These are phyloP conservation scores for Zaprionus davidi DNA, from an alignment of 1,140 invertebrate species.

Conservation along the genomic window DNA sequence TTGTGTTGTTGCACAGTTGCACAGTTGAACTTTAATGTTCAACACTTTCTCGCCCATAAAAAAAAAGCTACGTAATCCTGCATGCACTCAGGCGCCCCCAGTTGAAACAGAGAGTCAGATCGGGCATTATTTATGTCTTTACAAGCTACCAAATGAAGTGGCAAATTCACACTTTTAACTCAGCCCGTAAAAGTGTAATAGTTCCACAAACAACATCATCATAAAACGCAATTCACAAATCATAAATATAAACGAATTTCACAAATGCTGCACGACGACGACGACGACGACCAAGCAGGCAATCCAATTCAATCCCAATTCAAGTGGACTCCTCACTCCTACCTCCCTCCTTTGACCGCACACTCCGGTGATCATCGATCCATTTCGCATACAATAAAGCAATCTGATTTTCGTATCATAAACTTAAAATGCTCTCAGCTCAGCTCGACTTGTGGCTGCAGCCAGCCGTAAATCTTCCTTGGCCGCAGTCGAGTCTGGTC, in stretches of 20 bases:
- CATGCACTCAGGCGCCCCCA: slow-evolving; percentile 26
- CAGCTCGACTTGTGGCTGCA: slow-evolving; percentile 27
- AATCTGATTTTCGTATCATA: slow-evolving; percentile 83
- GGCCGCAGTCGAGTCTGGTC: slow-evolving; percentile 11
- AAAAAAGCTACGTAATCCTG: slow-evolving; percentile 59
- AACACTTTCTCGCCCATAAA: slow-evolving; percentile 78
- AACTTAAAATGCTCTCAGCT: slow-evolving; percentile 70
- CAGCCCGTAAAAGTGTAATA: slow-evolving; percentile 73
- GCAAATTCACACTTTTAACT: slow-evolving; percentile 79
- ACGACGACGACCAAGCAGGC: background rate
- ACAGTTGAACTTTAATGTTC: slow-evolving; percentile 58
- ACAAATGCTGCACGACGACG: slow-evolving; percentile 37
- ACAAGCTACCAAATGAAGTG: slow-evolving; percentile 79
- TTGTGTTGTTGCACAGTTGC: slow-evolving; percentile 34
- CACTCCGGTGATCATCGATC: slow-evolving; percentile 61
- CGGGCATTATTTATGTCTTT: slow-evolving; percentile 72
- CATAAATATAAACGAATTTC: slow-evolving; percentile 80
- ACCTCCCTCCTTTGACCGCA: background rate
- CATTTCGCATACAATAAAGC: slow-evolving; percentile 82
- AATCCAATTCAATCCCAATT: slow-evolving; percentile 43
- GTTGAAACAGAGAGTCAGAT: slow-evolving; percentile 1
- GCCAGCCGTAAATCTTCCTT: slow-evolving; percentile 73
- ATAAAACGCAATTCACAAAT: slow-evolving; percentile 83
- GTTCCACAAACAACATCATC: slow-evolving; percentile 75
- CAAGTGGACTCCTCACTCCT: slow-evolving; percentile 3